Percentiles rank a stretch among this genome's conserved stretches.
Conservation (phyloP, 2,797 vertebrate genomes). For the Spea hammondii region DNA sequence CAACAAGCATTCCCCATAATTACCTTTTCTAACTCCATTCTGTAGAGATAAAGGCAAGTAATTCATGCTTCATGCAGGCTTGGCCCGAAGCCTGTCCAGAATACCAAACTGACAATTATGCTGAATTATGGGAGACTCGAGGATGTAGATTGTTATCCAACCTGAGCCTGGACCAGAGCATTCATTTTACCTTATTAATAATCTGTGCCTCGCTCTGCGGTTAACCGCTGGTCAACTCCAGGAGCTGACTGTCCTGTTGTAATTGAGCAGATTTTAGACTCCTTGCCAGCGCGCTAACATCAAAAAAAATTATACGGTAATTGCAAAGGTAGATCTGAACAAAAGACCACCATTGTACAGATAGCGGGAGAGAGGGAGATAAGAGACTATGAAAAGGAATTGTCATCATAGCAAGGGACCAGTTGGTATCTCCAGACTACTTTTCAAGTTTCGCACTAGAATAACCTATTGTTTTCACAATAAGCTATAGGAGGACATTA, state of each 20-base stretch:
- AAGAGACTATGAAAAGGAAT: no score
- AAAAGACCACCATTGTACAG: slow-evolving; percentile 1
- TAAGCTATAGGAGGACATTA: no score
- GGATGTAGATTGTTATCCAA: slow-evolving; percentile 53
- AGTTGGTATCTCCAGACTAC: no score
- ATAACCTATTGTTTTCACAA: no score
- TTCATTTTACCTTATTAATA: slow-evolving; percentile 51
- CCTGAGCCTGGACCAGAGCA: slow-evolving; percentile 47
- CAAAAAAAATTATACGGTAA: neutral
- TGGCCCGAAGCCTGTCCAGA: slow-evolving; percentile 49
- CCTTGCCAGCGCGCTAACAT: slow-evolving; percentile 21
- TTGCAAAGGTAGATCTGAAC: slow-evolving; percentile 17
- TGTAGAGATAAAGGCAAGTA: slow-evolving; percentile 51
- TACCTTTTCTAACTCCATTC: slow-evolving; percentile 51
- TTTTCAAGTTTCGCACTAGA: no score
- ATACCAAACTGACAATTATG: slow-evolving; percentile 53
- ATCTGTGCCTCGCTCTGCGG: slow-evolving; percentile 37
- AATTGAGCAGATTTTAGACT: slow-evolving; percentile 34
- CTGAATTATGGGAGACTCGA: slow-evolving; percentile 51
- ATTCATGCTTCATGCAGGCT: slow-evolving; percentile 50
- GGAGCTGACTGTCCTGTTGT: slow-evolving; percentile 37
- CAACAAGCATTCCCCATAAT: slow-evolving; percentile 47
- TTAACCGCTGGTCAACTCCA: slow-evolving; percentile 48
- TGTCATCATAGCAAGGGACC: no score
- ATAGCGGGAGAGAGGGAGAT: no score